phyloP scores from a whole-genome alignment of 1,140 invertebrate species.

The Scaptomyza hsui region DNA sequence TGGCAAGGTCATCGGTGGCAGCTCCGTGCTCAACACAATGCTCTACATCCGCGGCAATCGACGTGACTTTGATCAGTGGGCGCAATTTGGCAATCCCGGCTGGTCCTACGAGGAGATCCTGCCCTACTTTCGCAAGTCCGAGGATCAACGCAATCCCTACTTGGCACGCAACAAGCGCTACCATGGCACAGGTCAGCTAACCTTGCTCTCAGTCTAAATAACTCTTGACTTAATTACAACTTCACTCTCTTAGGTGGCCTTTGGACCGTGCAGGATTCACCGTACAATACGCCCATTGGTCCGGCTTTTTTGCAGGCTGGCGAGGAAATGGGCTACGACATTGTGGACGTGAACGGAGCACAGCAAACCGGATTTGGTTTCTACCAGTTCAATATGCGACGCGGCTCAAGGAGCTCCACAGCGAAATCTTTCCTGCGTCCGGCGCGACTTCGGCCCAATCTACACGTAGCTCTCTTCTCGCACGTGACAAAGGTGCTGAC shows the following conservation, averaged over 20 bases:
- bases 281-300: slow-evolving; percentile 92
- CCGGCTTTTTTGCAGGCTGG: slow-evolving; percentile 94
- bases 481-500: slow-evolving; percentile 92
- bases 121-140: slow-evolving; percentile 94
- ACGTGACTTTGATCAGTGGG: slow-evolving; percentile 96
- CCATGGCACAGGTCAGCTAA: slow-evolving; percentile 86
- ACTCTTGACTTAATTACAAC: neutral
- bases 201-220: neutral
- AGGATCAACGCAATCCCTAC: slow-evolving; percentile 93
- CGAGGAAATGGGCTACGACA: slow-evolving; percentile 95
- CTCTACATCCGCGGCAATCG: slow-evolving; percentile 96
- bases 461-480: slow-evolving; percentile 90
- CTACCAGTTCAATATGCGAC: slow-evolving; percentile 92
- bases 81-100: slow-evolving; percentile 92
- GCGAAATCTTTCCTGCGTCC: slow-evolving; percentile 93
- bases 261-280: slow-evolving; percentile 91
- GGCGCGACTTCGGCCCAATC: slow-evolving; percentile 88
- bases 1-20: slow-evolving; percentile 94
- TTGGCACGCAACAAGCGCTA: slow-evolving; percentile 89
- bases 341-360: slow-evolving; percentile 90
- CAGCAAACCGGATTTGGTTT: slow-evolving; percentile 92
- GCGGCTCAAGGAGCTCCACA: slow-evolving; percentile 90
- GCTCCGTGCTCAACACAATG: slow-evolving; percentile 94
- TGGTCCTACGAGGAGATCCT: slow-evolving; percentile 95
- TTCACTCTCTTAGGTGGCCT: slow-evolving; percentile 88